Evolutionary conservation across 2,888 invertebrate species (phyloP), one percentile per base, ranked within the genome.

Genomic region (Pilophorus perplexus): DNA sequence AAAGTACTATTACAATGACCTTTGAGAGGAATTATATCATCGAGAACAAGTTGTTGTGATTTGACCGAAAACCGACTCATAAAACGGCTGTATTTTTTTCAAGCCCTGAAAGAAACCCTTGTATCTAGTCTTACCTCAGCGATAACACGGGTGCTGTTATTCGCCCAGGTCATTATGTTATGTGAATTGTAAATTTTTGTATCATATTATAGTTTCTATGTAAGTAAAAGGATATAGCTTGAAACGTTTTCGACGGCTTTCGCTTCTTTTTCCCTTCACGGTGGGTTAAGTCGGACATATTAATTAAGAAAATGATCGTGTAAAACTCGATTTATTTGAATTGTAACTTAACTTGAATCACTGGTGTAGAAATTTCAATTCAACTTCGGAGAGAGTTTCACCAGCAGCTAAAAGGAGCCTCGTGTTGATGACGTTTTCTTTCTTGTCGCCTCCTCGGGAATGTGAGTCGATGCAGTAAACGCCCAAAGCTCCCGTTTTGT

Each of bases 201-300:
- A 82, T 80, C 78, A 81, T 82, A n/a, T n/a, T n/a, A 82, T 82
- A 82, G 80, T 78, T 79, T 81, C 80, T 82, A 81, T 80, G 78
- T 78, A 77, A 78, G 72, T 74, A 57, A 65, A 64, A 64, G 71
- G 71, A 76, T 68, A 62, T 33, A 66, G 67, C 65, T 65, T 65
- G 59, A 59, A 20, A n/a, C 59, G 59, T 59, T 59, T 25, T 14
- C n/a, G n/a, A n/a, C n/a, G n/a, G n/a, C n/a, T n/a, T 55, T 46
- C 23, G 23, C n/a, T 80, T 79, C 77, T 77, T 80, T 80, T 79
- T 78, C 80, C 79, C 77, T 78, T 66, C 12, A 1, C n/a, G n/a
- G n/a, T n/a, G n/a, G n/a, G n/a, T n/a, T n/a, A n/a, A n/a, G n/a
- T n/a, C n/a, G n/a, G n/a, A n/a, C n/a, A n/a, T n/a, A n/a, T n/a